Evolutionary conservation across 2,113 vertebrate genomes (phyloP).

Genomic region (Syngnathus scovelli): DNA sequence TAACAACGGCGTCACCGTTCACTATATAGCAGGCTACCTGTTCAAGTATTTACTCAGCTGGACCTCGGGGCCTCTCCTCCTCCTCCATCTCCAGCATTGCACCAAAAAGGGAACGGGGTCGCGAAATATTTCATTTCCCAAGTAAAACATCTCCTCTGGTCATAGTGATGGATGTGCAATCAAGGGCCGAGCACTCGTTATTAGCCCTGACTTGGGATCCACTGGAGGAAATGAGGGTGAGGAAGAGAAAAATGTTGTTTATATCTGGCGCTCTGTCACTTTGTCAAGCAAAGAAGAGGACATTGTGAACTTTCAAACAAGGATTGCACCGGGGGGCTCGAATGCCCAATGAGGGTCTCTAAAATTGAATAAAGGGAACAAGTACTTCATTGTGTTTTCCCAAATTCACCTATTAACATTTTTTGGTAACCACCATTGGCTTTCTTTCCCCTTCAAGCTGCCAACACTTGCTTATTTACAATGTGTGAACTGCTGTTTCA

Average conservation of each 20-base stretch:
- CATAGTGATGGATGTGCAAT: slow-evolving; percentile 77
- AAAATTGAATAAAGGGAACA: neutral
- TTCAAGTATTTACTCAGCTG: slow-evolving; percentile 76
- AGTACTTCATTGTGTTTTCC: neutral
- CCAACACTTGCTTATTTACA: too few species aligned
- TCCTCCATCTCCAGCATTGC: slow-evolving; percentile 54
- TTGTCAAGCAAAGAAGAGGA: slow-evolving; percentile 44
- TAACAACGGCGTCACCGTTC: neutral
- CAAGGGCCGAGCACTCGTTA: slow-evolving; percentile 75
- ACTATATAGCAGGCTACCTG: neutral
- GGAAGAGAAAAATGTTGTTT: slow-evolving; percentile 63
- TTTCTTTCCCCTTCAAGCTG: too few species aligned
- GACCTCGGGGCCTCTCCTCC: slow-evolving; percentile 39
- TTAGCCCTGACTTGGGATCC: slow-evolving; percentile 66
- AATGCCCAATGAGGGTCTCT: neutral
- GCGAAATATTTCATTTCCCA: slow-evolving; percentile 80
- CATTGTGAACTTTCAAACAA: slow-evolving; percentile 47
- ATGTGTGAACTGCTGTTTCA: neutral
- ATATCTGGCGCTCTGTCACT: slow-evolving; percentile 43
- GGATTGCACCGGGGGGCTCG: neutral
- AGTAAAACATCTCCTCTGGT: slow-evolving; percentile 71
- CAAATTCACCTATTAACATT: neutral
- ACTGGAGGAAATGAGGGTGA: slow-evolving; percentile 74
- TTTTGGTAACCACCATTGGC: neutral
- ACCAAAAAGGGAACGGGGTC: slow-evolving; percentile 66